These are phyloP conservation scores for Brachionus rubens DNA, from an alignment of 1,140 invertebrate species.

Conservation along the genomic window DNA sequence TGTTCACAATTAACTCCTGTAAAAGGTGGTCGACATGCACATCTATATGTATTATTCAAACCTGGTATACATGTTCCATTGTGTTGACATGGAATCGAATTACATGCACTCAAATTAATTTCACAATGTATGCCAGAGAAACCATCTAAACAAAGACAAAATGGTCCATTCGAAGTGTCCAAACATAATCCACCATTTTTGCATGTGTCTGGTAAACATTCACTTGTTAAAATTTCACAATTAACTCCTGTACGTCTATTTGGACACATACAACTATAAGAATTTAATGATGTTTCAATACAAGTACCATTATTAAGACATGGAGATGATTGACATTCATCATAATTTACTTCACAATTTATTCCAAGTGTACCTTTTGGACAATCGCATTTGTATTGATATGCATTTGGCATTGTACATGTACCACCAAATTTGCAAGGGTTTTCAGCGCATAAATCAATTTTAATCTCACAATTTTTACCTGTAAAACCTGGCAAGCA, in stretches of 20 bases:
- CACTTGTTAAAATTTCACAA: slow-evolving; percentile 10
- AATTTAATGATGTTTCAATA: slow-evolving; percentile 46
- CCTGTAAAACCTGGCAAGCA: slow-evolving; percentile 55
- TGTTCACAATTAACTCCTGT: slow-evolving; percentile 46
- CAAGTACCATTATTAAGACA: slow-evolving; percentile 19
- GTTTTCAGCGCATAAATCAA: slow-evolving; percentile 10
- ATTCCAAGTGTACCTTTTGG: slow-evolving; percentile 1
- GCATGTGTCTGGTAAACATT: not conserved
- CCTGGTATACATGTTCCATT: slow-evolving; percentile 76
- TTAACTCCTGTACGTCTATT: slow-evolving; percentile 40
- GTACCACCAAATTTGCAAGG: slow-evolving; percentile 44
- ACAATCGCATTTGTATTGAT: slow-evolving; percentile 6
- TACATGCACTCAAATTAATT: not conserved
- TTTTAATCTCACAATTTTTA: slow-evolving; percentile 10
- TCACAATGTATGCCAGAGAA: not conserved
- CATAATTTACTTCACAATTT: slow-evolving; percentile 47
- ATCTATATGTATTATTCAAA: slow-evolving; percentile 1
- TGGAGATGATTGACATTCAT: slow-evolving; percentile 12
- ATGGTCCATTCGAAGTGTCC: not conserved
- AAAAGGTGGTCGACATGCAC: slow-evolving; percentile 39
- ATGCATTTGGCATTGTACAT: slow-evolving; percentile 17
- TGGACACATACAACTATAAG: slow-evolving; percentile 69
- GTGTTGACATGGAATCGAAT: slow-evolving; percentile 72
- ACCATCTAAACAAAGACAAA: not conserved
- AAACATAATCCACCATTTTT: slow-evolving; percentile 15